Percentiles rank a stretch among this genome's conserved stretches.
These are phyloP conservation scores for Doryteuthis pealeii DNA, from an alignment of 1,140 invertebrate species.

Conservation along the genomic window DNA sequence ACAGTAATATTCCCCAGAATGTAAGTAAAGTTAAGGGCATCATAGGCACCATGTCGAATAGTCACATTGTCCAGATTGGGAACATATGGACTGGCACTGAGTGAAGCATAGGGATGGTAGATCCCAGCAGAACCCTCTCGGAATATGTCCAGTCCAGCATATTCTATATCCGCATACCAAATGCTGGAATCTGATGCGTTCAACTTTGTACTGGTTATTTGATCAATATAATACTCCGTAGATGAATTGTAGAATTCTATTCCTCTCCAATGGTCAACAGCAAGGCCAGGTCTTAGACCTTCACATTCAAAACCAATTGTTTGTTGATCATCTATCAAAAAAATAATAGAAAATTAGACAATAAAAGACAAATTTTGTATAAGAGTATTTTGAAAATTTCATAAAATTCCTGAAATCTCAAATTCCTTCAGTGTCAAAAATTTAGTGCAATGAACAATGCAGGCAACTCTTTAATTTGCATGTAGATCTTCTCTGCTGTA, in stretches of 20 bases:
- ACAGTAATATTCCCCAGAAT: conserved; percentile 80
- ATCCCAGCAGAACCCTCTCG: conserved; percentile 67
- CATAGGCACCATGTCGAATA: conserved; percentile 83
- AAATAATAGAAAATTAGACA: no score
- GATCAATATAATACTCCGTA: conserved; percentile 23
- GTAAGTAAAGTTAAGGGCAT: conserved; percentile 86
- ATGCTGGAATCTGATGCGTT: conserved; percentile 75
- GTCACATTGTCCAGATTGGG: conserved; percentile 80
- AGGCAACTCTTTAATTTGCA: no score
- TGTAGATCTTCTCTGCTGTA: no score
- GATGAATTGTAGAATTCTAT: conserved; percentile 58
- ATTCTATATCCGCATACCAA: conserved; percentile 75
- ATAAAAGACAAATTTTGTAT: no score
- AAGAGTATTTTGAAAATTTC: no score
- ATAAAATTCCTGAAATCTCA: no score
- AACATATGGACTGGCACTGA: conserved; percentile 84
- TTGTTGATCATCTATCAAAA: conserved; percentile 53
- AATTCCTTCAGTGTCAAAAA: no score
- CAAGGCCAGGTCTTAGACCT: conserved; percentile 45
- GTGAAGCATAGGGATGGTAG: conserved; percentile 80
- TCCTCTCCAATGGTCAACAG: conserved; percentile 54
- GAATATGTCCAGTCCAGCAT: conserved; percentile 70
- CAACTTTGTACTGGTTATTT: conserved; percentile 49
- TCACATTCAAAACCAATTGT: conserved; percentile 56
- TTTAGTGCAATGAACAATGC: no score